phyloP scores from a whole-genome alignment of 1,140 invertebrate genomes.

The Bombus breviceps region DNA sequence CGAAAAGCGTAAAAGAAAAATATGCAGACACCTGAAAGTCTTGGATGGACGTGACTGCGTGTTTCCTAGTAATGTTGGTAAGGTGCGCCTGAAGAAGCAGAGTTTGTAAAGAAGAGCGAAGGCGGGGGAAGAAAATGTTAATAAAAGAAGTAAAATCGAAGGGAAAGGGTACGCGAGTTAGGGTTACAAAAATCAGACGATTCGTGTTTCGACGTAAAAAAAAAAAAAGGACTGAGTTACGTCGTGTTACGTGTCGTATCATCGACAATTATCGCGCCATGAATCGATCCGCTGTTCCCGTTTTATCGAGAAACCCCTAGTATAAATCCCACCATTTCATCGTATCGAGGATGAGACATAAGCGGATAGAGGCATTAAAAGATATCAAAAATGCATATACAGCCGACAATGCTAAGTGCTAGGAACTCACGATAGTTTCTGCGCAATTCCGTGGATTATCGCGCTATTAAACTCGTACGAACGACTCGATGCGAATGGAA shows the following conservation, averaged over 20 bases:
- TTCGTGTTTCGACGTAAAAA: background rate
- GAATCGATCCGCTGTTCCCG: too few species aligned
- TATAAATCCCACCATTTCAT: too few species aligned
- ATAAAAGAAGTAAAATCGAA: background rate
- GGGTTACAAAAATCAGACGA: background rate
- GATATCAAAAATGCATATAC: background rate
- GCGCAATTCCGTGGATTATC: background rate
- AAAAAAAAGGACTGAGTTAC: background rate
- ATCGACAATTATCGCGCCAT: too few species aligned
- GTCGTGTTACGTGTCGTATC: background rate
- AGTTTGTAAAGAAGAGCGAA: background rate
- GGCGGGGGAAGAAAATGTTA: background rate
- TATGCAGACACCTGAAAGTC: background rate
- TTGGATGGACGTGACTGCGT: background rate
- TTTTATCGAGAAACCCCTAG: too few species aligned
- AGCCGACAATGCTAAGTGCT: background rate
- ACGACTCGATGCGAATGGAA: background rate
- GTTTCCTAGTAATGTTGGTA: background rate
- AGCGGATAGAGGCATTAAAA: background rate
- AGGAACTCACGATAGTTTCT: background rate
- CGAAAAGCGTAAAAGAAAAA: background rate
- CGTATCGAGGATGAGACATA: too few species aligned
- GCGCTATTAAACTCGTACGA: background rate
- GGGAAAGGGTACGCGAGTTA: too few species aligned
- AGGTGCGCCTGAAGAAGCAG: background rate